Evolutionary conservation across 2,797 vertebrate genomes (phyloP).

Genomic region (Anolis apletophallus): DNA sequence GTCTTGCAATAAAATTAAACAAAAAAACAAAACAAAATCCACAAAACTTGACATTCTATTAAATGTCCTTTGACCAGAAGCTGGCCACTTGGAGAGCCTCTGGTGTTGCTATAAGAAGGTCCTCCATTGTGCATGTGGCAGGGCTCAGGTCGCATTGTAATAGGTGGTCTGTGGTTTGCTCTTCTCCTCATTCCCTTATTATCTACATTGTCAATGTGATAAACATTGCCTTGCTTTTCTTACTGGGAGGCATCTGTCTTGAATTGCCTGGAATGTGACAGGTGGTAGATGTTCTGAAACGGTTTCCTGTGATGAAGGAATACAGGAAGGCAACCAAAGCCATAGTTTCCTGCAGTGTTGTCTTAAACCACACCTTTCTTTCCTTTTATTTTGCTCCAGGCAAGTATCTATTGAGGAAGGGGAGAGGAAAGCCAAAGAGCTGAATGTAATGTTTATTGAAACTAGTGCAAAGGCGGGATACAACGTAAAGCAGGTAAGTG

Average conservation of each 20-base stretch:
- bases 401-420: constrained; percentile 99
- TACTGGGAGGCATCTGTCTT: neutral
- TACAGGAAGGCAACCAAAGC: neutral
- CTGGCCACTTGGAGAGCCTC: no score
- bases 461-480: constrained; percentile 99
- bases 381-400: constrained; percentile 79
- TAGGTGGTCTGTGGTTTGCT: no score
- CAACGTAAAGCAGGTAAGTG: constrained; percentile 97
- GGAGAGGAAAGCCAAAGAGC: constrained; percentile 99
- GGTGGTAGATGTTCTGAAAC: fast-evolving
- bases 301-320: neutral
- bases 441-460: constrained; percentile 99
- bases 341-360: neutral
- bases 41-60: no score
- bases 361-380: constrained; percentile 46
- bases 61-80: no score
- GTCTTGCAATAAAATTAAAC: neutral
- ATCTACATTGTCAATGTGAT: neutral
- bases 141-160: no score
- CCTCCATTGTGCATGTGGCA: no score
- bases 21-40: no score
- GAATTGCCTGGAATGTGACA: neutral
- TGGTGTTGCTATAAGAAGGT: no score
- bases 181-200: no score
- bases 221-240: neutral